A percentile compares a stretch with the other conserved stretches of the same genome.
These are phyloP conservation scores for Pristionchus fissidentatus DNA, from an alignment of 2,888 invertebrate species.

Conservation along the genomic window DNA sequence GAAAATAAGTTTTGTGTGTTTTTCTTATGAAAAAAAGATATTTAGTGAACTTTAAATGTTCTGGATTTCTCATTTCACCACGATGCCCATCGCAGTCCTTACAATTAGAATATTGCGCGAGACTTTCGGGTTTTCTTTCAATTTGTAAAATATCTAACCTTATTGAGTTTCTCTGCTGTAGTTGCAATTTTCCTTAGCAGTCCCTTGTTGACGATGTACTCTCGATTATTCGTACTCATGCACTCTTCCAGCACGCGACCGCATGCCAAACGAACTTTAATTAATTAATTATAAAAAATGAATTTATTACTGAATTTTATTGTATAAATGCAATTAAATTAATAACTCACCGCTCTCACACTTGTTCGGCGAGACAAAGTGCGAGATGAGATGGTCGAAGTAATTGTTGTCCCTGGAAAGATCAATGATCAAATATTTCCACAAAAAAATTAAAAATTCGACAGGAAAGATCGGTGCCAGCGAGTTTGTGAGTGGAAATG, in stretches of 20 bases:
- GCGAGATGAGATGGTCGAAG: constrained; percentile 68
- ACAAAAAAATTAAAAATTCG: too few relatives aligned
- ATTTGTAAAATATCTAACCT: constrained; percentile 37
- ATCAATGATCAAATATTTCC: constrained; percentile 13
- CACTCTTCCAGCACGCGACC: constrained; percentile 73
- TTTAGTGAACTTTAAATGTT: not conserved
- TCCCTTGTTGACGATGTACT: constrained; percentile 72
- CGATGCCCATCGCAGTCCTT: not conserved
- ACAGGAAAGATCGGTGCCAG: constrained; percentile 3
- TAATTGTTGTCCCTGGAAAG: constrained; percentile 66
- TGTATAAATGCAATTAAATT: not conserved
- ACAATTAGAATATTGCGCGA: not conserved
- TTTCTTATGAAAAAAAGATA: too few relatives aligned
- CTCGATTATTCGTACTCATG: constrained; percentile 70
- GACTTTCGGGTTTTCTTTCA: not conserved
- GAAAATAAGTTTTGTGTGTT: too few relatives aligned
- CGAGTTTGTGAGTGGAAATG: not conserved
- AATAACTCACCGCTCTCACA: constrained; percentile 65
- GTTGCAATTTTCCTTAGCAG: constrained; percentile 66
- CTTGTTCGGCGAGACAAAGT: constrained; percentile 64
- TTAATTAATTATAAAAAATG: not conserved
- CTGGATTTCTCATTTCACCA: not conserved
- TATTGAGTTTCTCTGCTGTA: constrained; percentile 69
- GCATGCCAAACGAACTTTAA: constrained; percentile 67
- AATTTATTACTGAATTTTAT: not conserved